Conservation (phyloP, 2,888 invertebrate genomes). For the Temnothorax unifasciatus region DNA sequence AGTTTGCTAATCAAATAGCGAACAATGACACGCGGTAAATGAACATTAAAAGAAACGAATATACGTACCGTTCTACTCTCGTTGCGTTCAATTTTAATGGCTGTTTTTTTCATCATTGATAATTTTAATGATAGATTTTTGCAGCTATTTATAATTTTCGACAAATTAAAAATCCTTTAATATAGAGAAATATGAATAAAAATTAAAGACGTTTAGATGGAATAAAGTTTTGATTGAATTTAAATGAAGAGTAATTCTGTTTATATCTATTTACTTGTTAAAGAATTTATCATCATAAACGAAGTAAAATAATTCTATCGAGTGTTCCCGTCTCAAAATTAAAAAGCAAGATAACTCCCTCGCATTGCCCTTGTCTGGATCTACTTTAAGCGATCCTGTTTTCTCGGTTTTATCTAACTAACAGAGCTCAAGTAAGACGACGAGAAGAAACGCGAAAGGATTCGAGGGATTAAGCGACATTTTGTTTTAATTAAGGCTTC, state of each 20-base stretch:
- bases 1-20: conserved; percentile 34
- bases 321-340: not conserved
- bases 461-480: conserved; percentile 47
- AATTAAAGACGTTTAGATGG: not conserved
- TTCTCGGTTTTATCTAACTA: conserved; percentile 11
- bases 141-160: not conserved
- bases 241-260: not conserved
- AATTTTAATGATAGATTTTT: not conserved
- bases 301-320: not conserved
- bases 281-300: not conserved
- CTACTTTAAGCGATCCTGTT: not conserved
- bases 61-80: not conserved
- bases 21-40: conserved; percentile 14
- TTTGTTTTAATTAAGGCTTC: conserved; percentile 50
- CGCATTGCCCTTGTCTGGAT: not conserved
- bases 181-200: not conserved
- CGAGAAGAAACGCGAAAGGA: conserved; percentile 37
- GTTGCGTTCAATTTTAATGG: conserved; percentile 2
- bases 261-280: not conserved
- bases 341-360: not conserved
- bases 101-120: not conserved
- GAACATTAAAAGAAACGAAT: conserved; percentile 15
- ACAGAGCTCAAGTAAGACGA: not conserved
- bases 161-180: not conserved
- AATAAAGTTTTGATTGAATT: not conserved